phyloP scores from a whole-genome alignment of 2,888 invertebrate genomes.

The Electrophaes corylata region DNA sequence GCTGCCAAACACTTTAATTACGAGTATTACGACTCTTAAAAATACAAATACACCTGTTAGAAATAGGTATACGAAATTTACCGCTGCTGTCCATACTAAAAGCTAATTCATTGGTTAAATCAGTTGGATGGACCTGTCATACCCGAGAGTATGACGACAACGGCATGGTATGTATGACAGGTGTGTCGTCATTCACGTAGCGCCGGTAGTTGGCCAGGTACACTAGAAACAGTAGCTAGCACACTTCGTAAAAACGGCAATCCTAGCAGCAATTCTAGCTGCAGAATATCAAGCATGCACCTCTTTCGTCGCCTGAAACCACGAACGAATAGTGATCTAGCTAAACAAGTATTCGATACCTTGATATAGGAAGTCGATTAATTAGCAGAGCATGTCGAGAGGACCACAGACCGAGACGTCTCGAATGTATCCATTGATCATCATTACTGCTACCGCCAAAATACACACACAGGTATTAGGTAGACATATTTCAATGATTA shows the following conservation, averaged over 20 bases:
- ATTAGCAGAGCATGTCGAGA: conserved; percentile 54
- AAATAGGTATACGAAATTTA: conserved; percentile 6
- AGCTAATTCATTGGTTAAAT: conserved; percentile 4
- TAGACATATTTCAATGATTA: conserved; percentile 39
- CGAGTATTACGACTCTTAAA: conserved; percentile 9
- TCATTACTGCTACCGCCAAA: conserved; percentile 53
- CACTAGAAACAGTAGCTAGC: conserved; percentile 30
- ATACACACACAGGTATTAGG: conserved; percentile 38
- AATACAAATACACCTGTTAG: conserved; percentile 20
- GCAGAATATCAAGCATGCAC: neutral
- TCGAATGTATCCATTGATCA: conserved; percentile 56
- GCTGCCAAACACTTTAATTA: conserved; percentile 12
- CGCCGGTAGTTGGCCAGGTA: conserved; percentile 46
- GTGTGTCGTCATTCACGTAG: conserved; percentile 52
- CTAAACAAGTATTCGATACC: conserved; percentile 1
- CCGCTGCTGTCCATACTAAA: conserved; percentile 8
- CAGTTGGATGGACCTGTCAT: conserved; percentile 19
- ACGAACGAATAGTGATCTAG: neutral
- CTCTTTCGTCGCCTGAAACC: neutral
- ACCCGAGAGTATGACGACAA: conserved; percentile 33
- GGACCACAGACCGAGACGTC: conserved; percentile 41
- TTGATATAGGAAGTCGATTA: conserved; percentile 48
- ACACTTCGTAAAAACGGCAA: conserved; percentile 10
- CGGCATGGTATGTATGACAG: conserved; percentile 46
- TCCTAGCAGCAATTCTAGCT: neutral